Evolutionary conservation across 2,888 invertebrate genomes (phyloP).

Genomic region (Dusona sp.): DNA sequence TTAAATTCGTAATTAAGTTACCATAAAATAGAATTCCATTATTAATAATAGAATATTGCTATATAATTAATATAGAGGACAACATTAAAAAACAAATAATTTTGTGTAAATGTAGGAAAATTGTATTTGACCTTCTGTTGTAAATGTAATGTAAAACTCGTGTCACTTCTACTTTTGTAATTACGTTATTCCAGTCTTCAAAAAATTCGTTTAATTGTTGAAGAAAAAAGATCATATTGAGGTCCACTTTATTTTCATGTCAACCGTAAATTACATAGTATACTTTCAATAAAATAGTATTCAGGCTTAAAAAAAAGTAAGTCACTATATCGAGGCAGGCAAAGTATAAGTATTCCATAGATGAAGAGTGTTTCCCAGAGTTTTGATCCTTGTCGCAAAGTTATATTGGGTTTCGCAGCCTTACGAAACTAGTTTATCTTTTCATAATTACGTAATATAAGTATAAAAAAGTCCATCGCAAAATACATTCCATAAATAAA

Average conservation of each 20-base stretch:
- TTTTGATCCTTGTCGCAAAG: not conserved
- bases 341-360: not conserved
- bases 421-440: not conserved
- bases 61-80: not conserved
- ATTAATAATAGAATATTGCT: not conserved
- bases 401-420: conserved; percentile 3
- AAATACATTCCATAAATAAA: not conserved
- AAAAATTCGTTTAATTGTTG: not conserved
- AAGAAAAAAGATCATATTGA: not conserved
- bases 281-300: not conserved
- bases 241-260: not conserved
- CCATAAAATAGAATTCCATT: not conserved
- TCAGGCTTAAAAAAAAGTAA: not conserved
- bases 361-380: not conserved
- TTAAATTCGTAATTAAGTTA: not conserved
- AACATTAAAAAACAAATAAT: not conserved
- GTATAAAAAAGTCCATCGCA: not conserved
- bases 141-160: not conserved
- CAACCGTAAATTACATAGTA: not conserved
- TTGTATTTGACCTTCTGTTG: not conserved
- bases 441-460: not conserved
- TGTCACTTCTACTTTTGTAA: not conserved
- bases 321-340: not conserved
- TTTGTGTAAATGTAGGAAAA: not conserved
- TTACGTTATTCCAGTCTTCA: not conserved